Evolutionary conservation across 2,113 vertebrate species (phyloP), one percentile per base, ranked within the genome.

Genomic region (Anarrhichthys ocellatus): DNA sequence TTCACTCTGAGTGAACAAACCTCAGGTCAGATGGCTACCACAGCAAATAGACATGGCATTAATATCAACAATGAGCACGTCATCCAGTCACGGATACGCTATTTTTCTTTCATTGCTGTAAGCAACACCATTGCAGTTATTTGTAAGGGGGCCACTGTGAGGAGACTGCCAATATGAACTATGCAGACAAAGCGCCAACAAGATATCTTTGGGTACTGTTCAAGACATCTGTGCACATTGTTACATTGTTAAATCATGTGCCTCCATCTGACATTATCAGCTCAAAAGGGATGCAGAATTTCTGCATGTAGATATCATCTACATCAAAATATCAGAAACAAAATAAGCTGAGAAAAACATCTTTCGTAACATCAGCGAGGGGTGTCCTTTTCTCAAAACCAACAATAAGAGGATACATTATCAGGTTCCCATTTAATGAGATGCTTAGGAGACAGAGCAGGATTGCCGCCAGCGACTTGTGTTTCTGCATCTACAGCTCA

Each of bases 401-500:
- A 73, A 83, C 48, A 86, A 65, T 85, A 83, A 77, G 62, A 78
- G 58, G 52, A 70, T 46, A 63, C 24, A 66, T 75, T 80, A 86
- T 85, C 74, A 88, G 76, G 90, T 89, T 92, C 90, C 68, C 5
- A 22, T 89, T 92, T 91, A 90, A 93, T 90, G 84, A 88, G 76
- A 85, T 85, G 88, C 86, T 89, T 89, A 76, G 83, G 80, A 93
- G 58, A 89, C 76, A 64, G 76, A 67, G 85, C 59, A 88, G 83
- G 86, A 91, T 59, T 72, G 78, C 81, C 65, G 83, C 90, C 91
- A 89, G 88, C 86, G 84, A 83, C 87, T 82, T 90, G 82, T 70
- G 88, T 90, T 90, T 90, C 74, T 85, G 90, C 76, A 78, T 91
- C 90, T 90, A 58, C 59, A 72, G 89, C 88, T 92, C 92, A 89